Percentiles rank a stretch among this genome's conserved stretches.
These are phyloP conservation scores for Caloenas nicobarica DNA, from an alignment of 2,113 vertebrate genomes.

Conservation along the genomic window DNA sequence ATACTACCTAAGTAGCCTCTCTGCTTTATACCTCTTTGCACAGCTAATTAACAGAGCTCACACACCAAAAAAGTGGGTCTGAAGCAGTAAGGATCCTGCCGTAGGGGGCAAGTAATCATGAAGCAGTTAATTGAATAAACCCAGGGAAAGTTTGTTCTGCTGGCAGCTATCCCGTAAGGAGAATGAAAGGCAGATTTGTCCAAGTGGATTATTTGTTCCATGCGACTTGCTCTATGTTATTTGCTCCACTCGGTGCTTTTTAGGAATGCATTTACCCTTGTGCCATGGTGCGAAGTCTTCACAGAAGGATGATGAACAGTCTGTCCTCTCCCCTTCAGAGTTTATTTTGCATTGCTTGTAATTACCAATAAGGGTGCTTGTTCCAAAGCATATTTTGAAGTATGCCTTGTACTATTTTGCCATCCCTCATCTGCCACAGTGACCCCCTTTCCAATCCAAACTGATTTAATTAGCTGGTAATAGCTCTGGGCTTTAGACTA, in stretches of 20 bases:
- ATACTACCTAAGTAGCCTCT: background rate
- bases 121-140: slow-evolving; percentile 48
- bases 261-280: background rate
- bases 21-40: background rate
- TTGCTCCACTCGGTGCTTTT: background rate
- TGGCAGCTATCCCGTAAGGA: background rate
- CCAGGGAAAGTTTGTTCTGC: background rate
- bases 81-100: slow-evolving; percentile 3
- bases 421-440: background rate
- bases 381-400: background rate
- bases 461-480: background rate
- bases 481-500: background rate
- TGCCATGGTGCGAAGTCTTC: background rate
- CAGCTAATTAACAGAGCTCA: background rate
- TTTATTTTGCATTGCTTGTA: background rate
- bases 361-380: background rate
- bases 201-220: background rate
- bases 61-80: background rate
- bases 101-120: background rate
- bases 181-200: background rate
- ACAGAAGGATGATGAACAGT: background rate
- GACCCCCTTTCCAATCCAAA: background rate
- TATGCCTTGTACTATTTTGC: background rate
- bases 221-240: background rate
- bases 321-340: background rate